A percentile compares a stretch with the other conserved stretches of the same genome.
Evolutionary conservation across 2,113 vertebrate species (phyloP).

Genomic region (Hystrix cristata): DNA sequence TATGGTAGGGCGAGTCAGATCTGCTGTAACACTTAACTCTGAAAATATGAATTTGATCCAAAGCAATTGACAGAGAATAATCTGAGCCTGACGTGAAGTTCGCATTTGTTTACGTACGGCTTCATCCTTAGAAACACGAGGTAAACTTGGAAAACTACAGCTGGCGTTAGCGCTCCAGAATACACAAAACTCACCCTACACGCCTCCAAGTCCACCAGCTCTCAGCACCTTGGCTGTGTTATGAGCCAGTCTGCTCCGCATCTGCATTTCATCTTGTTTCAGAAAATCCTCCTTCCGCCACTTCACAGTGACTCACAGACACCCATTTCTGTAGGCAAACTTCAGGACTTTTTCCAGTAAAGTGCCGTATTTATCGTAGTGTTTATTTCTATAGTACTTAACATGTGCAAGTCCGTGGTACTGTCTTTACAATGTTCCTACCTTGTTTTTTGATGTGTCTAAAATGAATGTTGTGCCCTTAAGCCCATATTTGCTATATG

Average conservation of each 20-base stretch:
- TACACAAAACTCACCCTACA: background rate
- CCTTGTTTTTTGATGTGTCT: background rate
- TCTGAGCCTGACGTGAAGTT: background rate
- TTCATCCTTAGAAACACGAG: background rate
- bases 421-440: background rate
- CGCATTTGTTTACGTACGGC: background rate
- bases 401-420: background rate
- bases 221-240: background rate
- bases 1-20: background rate
- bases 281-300: background rate
- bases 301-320: background rate
- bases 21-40: background rate
- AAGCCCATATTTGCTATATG: background rate
- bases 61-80: background rate
- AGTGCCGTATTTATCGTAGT: background rate
- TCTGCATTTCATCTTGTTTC: background rate
- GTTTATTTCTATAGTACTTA: background rate
- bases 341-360: background rate
- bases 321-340: background rate
- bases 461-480: background rate
- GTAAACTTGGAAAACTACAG: background rate
- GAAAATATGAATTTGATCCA: constrained; percentile 30
- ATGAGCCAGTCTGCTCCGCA: background rate
- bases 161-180: background rate
- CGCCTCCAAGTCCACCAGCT: background rate